Conservation (phyloP, 2,113 vertebrate genomes). For the Morone saxatilis region DNA sequence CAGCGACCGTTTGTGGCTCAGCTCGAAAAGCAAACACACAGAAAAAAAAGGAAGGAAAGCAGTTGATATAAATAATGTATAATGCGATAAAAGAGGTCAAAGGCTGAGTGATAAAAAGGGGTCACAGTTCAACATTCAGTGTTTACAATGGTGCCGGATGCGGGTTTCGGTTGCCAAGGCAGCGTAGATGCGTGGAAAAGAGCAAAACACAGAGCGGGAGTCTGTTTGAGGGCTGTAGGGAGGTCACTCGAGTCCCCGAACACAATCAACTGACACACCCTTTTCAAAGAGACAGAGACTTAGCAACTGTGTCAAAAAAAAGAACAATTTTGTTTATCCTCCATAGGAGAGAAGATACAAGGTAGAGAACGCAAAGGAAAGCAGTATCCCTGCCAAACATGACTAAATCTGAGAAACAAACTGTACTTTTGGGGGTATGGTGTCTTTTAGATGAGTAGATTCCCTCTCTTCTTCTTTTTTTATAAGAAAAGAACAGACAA, state of each 20-base stretch:
- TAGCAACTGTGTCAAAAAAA: constrained; percentile 63
- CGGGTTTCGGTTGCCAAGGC: constrained; percentile 40
- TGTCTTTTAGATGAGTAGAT: constrained; percentile 80
- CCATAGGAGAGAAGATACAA: constrained; percentile 35
- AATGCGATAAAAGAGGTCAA: constrained; percentile 50
- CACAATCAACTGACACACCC: constrained; percentile 71
- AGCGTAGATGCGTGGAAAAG: constrained; percentile 9
- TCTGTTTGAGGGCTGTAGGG: constrained; percentile 35
- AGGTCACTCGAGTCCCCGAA: constrained; percentile 42
- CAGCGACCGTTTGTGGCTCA: constrained; percentile 47
- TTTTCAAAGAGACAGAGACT: constrained; percentile 59
- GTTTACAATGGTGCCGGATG: constrained; percentile 76
- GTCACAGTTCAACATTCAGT: constrained; percentile 57
- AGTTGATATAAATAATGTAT: constrained; percentile 39
- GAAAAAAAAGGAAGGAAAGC: constrained; percentile 38
- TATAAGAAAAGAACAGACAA: constrained; percentile 75
- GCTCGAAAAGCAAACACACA: constrained; percentile 44
- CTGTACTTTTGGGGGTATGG: constrained; percentile 57
- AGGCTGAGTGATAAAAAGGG: constrained; percentile 26
- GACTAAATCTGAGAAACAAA: constrained; percentile 60
- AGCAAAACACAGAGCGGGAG: constrained; percentile 41
- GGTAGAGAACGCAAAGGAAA: constrained; percentile 51
- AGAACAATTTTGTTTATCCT: constrained; percentile 29
- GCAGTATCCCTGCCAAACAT: constrained; percentile 55
- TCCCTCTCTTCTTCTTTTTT: constrained; percentile 75